Evolutionary conservation across 2,797 vertebrate species (phyloP), one percentile per base, ranked within the genome.

Genomic region (Cottoperca gobio): DNA sequence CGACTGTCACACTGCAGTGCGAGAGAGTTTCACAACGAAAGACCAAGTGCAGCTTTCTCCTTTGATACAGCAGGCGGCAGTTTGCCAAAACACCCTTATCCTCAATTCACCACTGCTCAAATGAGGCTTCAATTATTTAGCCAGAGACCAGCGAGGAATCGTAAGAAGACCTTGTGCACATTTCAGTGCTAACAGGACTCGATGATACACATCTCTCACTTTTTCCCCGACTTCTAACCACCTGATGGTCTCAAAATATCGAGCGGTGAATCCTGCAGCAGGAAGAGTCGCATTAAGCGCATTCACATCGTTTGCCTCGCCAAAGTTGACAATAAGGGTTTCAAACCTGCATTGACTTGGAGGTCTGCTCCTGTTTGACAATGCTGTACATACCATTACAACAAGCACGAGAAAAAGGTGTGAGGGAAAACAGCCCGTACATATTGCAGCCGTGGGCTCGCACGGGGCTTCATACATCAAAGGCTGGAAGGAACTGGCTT

Each of bases 111-210:
- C 50, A 69, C 69, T 26, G 55, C 76, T 82, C 79, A 80, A 77
- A 89, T 69, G 54, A 86, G 52, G 57, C 67, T 73, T 88, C 71
- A 78, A 49, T 84, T 87, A 89, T 89, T 90, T 71, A 86, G 64
- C 75, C 58, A 16, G 43, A 81, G 72, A 81, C 67, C 81, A 74
- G 48, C 7, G 31, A 76, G 59, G 53, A 77, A 59, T 72, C 55
- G 57, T 12, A 53, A 82, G 50, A 66, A 65, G 81, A 76, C 42
- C 37, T 54, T 65, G 70, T 48, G 65, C 52, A 67, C 45, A 64
- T 76, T 76, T 58, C 8, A 55, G 53, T 23, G n/a, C 43, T 49
- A 76, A 83, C 21, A 37, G 33, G 37, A n/a, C 23, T 65, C 61
- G n/a, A n/a, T 19, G 48, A 37, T 31, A 5, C 14, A 46, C 60